Evolutionary conservation across 2,888 invertebrate genomes (phyloP).

Genomic region (Hypomecis punctinalis): DNA sequence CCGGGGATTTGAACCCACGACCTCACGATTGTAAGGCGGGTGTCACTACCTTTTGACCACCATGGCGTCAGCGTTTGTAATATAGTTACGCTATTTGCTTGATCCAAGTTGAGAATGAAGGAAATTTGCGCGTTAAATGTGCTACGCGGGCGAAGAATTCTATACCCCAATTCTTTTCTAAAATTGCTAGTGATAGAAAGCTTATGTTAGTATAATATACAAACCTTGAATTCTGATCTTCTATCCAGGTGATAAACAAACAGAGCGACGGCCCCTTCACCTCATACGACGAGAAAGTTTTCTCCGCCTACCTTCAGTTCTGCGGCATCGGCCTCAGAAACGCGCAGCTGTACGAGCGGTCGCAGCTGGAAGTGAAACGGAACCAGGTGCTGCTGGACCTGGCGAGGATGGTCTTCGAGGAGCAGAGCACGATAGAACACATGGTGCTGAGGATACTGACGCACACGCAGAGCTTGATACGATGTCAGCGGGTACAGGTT

Average conservation of each 20-base stretch:
- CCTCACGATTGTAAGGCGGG: no score
- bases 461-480: constrained; percentile 96
- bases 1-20: no score
- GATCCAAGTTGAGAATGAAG: no score
- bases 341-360: constrained; percentile 98
- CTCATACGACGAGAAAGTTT: constrained; percentile 94
- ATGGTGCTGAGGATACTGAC: constrained; percentile 97
- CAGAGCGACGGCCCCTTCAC: constrained; percentile 94
- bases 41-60: no score
- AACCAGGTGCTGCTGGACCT: constrained; percentile 97
- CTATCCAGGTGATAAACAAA: constrained; percentile 93
- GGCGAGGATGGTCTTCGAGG: constrained; percentile 98
- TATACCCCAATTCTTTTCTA: no score
- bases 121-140: no score
- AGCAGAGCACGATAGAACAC: constrained; percentile 98
- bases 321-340: constrained; percentile 98
- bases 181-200: no score
- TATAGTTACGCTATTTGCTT: no score
- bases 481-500: constrained; percentile 97
- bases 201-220: no score
- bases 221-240: background rate
- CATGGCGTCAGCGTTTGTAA: no score
- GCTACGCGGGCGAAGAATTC: no score
- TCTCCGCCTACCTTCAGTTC: constrained; percentile 96
- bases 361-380: constrained; percentile 96